phyloP scores from a whole-genome alignment of 2,113 vertebrate genomes.

The Junco hyemalis region DNA sequence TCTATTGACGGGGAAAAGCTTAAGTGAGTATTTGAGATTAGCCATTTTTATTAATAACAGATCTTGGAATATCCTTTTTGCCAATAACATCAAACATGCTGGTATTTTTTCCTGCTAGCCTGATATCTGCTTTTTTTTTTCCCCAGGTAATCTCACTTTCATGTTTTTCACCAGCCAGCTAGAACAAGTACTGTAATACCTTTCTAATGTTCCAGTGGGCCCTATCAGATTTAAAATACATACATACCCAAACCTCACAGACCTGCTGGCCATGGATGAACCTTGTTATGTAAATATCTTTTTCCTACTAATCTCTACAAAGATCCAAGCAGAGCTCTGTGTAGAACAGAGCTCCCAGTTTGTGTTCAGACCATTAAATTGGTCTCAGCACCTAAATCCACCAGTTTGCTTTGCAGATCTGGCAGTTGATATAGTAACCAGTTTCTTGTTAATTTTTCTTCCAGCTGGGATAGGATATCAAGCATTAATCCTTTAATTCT shows the following conservation, averaged over 20 bases:
- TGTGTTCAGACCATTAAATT: neutral
- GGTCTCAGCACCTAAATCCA: neutral
- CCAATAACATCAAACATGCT: neutral
- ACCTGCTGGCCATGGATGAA: neutral
- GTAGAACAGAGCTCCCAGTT: neutral
- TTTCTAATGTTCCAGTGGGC: neutral
- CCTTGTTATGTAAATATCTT: neutral
- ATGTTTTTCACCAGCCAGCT: neutral
- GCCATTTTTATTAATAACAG: neutral
- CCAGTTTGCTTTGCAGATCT: neutral
- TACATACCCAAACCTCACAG: neutral
- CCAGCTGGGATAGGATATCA: neutral
- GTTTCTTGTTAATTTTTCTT: neutral
- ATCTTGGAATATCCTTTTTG: neutral
- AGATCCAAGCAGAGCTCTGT: neutral
- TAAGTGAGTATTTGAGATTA: slow-evolving; percentile 18
- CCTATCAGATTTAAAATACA: neutral
- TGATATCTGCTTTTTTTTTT: neutral
- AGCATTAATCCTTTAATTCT: neutral
- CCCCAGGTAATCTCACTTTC: neutral
- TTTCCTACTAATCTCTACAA: neutral
- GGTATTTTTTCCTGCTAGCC: neutral
- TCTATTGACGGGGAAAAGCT: neutral
- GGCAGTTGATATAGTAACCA: neutral
- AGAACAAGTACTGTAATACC: neutral